These are phyloP conservation scores for Paratrypauchen microcephalus DNA, from an alignment of 2,797 vertebrate species.

Conservation along the genomic window DNA sequence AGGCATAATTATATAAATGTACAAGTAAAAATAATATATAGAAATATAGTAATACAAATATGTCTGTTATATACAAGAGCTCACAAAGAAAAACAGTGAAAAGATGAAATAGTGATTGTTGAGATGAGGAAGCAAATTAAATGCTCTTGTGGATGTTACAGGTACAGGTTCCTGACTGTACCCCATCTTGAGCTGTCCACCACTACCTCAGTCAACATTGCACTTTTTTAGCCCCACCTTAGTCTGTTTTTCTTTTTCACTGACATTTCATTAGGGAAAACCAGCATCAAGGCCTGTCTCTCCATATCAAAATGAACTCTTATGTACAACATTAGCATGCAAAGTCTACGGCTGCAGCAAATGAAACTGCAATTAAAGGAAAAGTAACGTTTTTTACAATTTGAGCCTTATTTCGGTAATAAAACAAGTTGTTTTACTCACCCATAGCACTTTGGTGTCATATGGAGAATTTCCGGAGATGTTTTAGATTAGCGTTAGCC, in stretches of 20 bases:
- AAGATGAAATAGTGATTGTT: not conserved
- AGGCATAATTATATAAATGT: too few species aligned
- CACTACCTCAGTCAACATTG: constrained; percentile 33
- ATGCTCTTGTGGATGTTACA: constrained; percentile 14
- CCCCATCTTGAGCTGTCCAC: constrained; percentile 36
- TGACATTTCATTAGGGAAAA: constrained; percentile 35
- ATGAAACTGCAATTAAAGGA: constrained; percentile 60
- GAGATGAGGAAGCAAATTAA: constrained; percentile 15
- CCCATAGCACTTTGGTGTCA: too few species aligned
- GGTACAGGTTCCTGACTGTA: constrained; percentile 26
- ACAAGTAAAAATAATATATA: too few species aligned
- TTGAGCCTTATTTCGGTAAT: too few species aligned
- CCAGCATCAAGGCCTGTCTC: constrained; percentile 11
- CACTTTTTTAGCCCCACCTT: constrained; percentile 36
- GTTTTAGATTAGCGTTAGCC: too few species aligned
- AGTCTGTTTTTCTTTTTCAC: constrained; percentile 37
- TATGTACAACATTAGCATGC: constrained; percentile 49
- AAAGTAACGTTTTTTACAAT: too few species aligned
- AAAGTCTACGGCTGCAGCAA: constrained; percentile 28
- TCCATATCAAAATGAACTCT: not conserved
- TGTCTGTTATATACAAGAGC: too few species aligned
- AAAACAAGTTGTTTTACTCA: too few species aligned
- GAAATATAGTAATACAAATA: too few species aligned
- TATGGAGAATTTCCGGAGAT: too few species aligned
- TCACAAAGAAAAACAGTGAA: too few species aligned